Base-by-base conservation (phyloP, 2,888 invertebrate species). In the Ormyrus pomaceus region DNA sequence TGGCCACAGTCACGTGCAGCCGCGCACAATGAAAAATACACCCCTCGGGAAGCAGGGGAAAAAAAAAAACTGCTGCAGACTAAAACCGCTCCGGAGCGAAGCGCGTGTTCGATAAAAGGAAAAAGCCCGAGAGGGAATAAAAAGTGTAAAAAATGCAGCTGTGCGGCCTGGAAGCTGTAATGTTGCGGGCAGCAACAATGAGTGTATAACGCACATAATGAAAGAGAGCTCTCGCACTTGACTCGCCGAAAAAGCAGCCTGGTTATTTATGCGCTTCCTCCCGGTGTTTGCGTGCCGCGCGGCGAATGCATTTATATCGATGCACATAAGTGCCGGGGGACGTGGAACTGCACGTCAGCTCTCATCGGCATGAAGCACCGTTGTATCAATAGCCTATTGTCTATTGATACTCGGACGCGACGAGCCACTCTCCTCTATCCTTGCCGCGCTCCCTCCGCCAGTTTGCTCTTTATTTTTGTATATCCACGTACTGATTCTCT, bases 281-380 rank as follows among this genome's bases (percentile, higher is more conserved):
- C 45, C 61, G 56, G 19, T 58, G 68, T 78, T 73, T 3, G 46
- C 55, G 48, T 55, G 68, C 61, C 6, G 62, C 62, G n/a, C 55
- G n/a, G 51, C 55, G 55, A 68, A 74, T 79, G 73, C 79, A 79
- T 69, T 79, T 79, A 79, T 79, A 79, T 79, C 73, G 79, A 68
- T 69, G 66, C 73, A 72, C 59, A 71, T 72, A 70, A 70, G 55
- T 53, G 50, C 7, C 10, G 9, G 59, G 75, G 75, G 66, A 19
- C 19, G 58, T n/a, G 34, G 34, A 4, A 51, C 69, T 56, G 56
- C 73, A 71, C 34, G 74, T 79, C 75, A 71, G 13, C 59, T 73
- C 68, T 78, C 64, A 68, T 78, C 73, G 66, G 74, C 56, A 51
- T 62, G 6, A 51, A 74, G 46, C 69, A 13, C 13, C 53, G 55